Percentiles rank a stretch among this genome's conserved stretches.
phyloP scores from a whole-genome alignment of 2,113 vertebrate genomes.

The Platichthys stellatus region DNA sequence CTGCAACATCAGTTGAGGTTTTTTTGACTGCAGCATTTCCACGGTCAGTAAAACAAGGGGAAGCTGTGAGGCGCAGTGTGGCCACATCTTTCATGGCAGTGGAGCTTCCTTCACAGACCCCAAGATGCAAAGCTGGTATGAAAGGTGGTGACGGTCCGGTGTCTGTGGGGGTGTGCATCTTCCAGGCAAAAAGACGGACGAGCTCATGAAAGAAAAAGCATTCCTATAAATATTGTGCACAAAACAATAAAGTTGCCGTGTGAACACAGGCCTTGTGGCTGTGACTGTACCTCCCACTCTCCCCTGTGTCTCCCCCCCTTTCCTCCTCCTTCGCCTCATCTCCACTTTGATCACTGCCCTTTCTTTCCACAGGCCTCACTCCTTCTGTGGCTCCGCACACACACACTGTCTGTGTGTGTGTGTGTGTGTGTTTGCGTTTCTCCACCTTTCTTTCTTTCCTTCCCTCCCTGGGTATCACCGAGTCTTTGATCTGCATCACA shows the following conservation, averaged over 20 bases:
- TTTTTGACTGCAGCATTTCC: slow-evolving; percentile 37
- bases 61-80: slow-evolving; percentile 44
- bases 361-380: slow-evolving; percentile 62
- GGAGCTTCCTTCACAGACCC: slow-evolving; percentile 19
- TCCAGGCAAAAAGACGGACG: slow-evolving; percentile 32
- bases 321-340: slow-evolving; percentile 61
- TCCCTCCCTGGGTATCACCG: slow-evolving; percentile 62
- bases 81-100: slow-evolving; percentile 46
- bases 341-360: slow-evolving; percentile 76
- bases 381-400: slow-evolving; percentile 20
- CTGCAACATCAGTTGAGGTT: slow-evolving; percentile 43
- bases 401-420: slow-evolving; percentile 16
- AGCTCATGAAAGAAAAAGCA: slow-evolving; percentile 57
- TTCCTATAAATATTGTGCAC: slow-evolving; percentile 51
- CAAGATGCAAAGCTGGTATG: slow-evolving; percentile 52
- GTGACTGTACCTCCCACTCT: slow-evolving; percentile 48
- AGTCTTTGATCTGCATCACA: slow-evolving; percentile 78
- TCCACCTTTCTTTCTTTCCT: slow-evolving; percentile 42
- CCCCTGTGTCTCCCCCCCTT: slow-evolving; percentile 49
- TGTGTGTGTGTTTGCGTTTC: slow-evolving; percentile 25
- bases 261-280: slow-evolving; percentile 53
- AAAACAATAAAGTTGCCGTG: slow-evolving; percentile 57
- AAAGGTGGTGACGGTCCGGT: slow-evolving; percentile 55
- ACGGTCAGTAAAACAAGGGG: slow-evolving; percentile 48
- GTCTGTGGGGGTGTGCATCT: slow-evolving; percentile 43